Evolutionary conservation across 2,797 vertebrate species (phyloP).

Genomic region (Melanotaenia parkinsoni): DNA sequence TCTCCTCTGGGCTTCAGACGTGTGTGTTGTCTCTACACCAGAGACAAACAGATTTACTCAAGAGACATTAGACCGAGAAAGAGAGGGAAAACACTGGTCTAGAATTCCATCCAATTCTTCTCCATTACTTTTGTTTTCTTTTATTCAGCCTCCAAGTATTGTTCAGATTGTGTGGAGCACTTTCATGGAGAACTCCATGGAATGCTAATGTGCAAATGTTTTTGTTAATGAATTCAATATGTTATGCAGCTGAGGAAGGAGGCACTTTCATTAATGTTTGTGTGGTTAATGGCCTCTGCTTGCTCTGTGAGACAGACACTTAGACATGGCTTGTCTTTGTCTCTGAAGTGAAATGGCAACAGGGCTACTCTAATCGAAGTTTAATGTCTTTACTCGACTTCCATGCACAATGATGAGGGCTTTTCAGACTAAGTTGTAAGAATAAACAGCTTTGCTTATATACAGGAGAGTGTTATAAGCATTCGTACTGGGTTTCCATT

Average conservation of each 20-base stretch:
- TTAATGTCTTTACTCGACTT: conserved; percentile 16
- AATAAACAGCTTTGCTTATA: not conserved
- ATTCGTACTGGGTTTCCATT: not conserved
- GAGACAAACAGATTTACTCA: conserved; percentile 35
- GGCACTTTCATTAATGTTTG: conserved; percentile 38
- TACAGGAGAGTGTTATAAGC: not conserved
- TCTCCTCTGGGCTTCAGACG: conserved; percentile 51
- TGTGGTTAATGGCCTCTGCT: conserved; percentile 33
- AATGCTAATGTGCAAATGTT: conserved; percentile 56
- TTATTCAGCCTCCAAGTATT: conserved; percentile 6
- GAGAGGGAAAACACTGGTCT: conserved; percentile 4
- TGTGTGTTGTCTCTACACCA: conserved; percentile 43
- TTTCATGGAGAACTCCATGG: conserved; percentile 15
- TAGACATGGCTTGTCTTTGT: conserved; percentile 18
- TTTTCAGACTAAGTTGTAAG: not conserved
- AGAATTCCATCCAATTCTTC: not conserved
- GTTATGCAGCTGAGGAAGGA: conserved; percentile 21
- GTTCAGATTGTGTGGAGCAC: not conserved
- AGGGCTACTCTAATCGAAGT: conserved; percentile 11
- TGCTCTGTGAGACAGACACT: conserved; percentile 25
- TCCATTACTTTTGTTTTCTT: not conserved
- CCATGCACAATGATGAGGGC: not conserved
- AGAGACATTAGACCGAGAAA: conserved; percentile 29
- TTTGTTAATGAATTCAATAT: conserved; percentile 45
- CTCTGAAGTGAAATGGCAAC: conserved; percentile 28